Evolutionary conservation across 2,888 invertebrate genomes (phyloP).

Genomic region (Teinopalpus imperialis): DNA sequence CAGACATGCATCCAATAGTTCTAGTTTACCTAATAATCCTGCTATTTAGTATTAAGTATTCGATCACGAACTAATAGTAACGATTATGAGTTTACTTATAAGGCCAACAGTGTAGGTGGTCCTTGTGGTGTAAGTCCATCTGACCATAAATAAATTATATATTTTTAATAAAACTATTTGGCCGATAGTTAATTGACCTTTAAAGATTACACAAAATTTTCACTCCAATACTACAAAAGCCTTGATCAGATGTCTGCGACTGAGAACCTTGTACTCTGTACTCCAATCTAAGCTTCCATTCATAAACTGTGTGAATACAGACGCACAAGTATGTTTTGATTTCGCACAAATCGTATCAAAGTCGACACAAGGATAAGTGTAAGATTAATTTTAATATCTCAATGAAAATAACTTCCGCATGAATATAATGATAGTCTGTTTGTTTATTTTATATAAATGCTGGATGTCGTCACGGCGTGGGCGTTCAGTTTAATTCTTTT

Average conservation of each 20-base stretch:
- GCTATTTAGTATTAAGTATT: too few species aligned
- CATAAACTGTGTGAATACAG: conserved; percentile 15
- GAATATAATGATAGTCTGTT: conserved; percentile 8
- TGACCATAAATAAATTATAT: too few species aligned
- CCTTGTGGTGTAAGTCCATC: too few species aligned
- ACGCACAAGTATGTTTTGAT: conserved; percentile 15
- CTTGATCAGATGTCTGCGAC: conserved; percentile 17
- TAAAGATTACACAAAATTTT: conserved; percentile 16
- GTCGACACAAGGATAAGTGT: conserved; percentile 22
- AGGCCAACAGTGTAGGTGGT: too few species aligned
- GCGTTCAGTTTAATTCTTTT: conserved; percentile 21
- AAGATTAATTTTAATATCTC: conserved; percentile 12
- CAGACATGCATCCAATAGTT: too few species aligned
- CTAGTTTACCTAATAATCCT: too few species aligned
- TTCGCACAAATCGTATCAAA: conserved; percentile 15
- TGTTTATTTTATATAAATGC: conserved; percentile 15
- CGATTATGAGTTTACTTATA: too few species aligned
- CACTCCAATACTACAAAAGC: conserved; percentile 8
- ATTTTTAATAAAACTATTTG: too few species aligned
- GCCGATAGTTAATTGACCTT: conserved; percentile 9
- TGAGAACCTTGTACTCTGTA: conserved; percentile 17
- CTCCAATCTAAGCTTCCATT: conserved; percentile 16
- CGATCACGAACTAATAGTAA: too few species aligned
- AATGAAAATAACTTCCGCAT: conserved; percentile 16
- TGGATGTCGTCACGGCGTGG: conserved; percentile 12